phyloP scores from a whole-genome alignment of 2,113 vertebrate genomes.

The Mystacornis crossleyi region DNA sequence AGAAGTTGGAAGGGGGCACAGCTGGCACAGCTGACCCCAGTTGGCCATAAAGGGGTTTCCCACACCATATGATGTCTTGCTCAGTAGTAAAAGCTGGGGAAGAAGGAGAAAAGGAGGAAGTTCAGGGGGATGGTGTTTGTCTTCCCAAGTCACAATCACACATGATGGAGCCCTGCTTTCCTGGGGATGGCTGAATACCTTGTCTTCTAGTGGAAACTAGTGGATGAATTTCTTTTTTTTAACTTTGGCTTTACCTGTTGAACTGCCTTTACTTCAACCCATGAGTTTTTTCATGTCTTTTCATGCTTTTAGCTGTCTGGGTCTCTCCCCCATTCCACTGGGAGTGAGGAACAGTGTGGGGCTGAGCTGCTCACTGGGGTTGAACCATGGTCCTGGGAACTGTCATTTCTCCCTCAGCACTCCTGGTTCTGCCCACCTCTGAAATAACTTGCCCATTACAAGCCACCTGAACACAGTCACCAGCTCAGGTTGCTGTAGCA shows the following conservation, averaged over 20 bases:
- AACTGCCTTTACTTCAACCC: background rate
- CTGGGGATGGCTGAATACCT: background rate
- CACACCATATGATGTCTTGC: fast-evolving
- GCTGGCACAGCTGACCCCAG: background rate
- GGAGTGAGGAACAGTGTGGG: fast-evolving
- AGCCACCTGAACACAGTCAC: background rate
- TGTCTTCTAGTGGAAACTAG: fast-evolving
- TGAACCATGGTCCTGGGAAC: background rate
- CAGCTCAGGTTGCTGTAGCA: constrained; percentile 69
- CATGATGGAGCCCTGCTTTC: background rate
- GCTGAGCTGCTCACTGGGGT: background rate
- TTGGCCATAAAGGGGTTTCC: background rate
- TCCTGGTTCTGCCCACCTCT: background rate
- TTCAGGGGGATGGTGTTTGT: fast-evolving
- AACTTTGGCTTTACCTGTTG: background rate
- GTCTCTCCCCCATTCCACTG: background rate
- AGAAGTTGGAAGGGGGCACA: background rate
- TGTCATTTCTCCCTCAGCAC: background rate
- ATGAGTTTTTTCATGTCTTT: background rate
- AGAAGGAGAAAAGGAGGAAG: fast-evolving
- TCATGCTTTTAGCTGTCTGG: fast-evolving
- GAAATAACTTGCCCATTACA: background rate
- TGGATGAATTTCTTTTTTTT: background rate
- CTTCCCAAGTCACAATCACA: fast-evolving
- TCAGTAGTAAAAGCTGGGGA: background rate